phyloP scores from a whole-genome alignment of 1,140 invertebrate species.

The Microvelia longipes region DNA sequence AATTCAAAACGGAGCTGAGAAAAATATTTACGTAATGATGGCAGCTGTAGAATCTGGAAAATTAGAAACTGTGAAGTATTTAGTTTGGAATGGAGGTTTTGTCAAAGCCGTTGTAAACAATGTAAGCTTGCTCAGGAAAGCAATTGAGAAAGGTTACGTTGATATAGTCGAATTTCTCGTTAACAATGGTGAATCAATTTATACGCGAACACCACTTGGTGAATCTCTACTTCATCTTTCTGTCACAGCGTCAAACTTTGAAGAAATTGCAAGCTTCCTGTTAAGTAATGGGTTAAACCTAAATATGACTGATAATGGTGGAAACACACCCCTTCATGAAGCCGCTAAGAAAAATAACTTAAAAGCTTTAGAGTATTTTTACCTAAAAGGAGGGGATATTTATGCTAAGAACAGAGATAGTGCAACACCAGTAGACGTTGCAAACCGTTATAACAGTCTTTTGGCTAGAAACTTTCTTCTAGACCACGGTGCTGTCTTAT shows the following conservation, averaged over 20 bases:
- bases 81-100: background rate
- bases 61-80: background rate
- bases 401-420: no score
- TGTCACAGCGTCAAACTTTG: background rate
- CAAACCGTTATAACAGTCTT: no score
- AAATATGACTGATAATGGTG: background rate
- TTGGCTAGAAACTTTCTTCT: no score
- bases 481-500: no score
- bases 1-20: background rate
- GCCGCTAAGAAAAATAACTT: no score
- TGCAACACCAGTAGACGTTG: no score
- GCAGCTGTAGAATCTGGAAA: background rate
- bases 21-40: background rate
- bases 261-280: background rate
- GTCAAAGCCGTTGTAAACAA: background rate
- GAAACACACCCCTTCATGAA: background rate
- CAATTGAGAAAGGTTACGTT: background rate
- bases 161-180: background rate
- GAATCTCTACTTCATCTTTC: background rate
- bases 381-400: no score
- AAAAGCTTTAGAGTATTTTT: no score
- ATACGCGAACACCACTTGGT: background rate
- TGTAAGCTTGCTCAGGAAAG: background rate
- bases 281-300: background rate
- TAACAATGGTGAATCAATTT: background rate